Evolutionary conservation across 1,140 invertebrate species (phyloP).

Genomic region (Drosophila arizonae): DNA sequence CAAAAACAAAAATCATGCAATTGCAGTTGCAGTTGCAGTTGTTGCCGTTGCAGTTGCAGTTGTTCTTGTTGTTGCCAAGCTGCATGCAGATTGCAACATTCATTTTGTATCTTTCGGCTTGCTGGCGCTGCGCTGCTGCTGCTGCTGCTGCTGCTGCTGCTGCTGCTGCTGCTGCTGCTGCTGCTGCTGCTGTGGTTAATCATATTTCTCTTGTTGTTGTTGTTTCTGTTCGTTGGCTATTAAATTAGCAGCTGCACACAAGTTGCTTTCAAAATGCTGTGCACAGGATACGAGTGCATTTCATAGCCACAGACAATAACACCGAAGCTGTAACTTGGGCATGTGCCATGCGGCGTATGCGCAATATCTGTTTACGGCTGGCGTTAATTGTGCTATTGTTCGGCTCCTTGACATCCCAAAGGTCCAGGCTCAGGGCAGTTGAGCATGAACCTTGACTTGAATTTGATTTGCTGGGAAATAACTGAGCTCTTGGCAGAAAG

Average conservation of each 20-base stretch:
- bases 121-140: neutral
- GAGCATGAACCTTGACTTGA: neutral
- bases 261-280: conserved; percentile 34
- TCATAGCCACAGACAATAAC: neutral
- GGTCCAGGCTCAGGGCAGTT: neutral
- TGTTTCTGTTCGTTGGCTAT: conserved; percentile 1
- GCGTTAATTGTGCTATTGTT: neutral
- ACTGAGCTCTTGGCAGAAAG: no score
- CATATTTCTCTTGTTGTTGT: conserved; percentile 55
- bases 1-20: conserved; percentile 62
- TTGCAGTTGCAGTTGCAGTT: conserved; percentile 15
- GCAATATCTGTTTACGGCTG: conserved; percentile 27
- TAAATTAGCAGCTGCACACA: conserved; percentile 67
- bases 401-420: conserved; percentile 1
- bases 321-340: neutral
- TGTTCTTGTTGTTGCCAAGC: conserved; percentile 40
- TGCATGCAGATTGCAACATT: conserved; percentile 69
- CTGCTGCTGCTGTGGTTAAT: conserved; percentile 58
- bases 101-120: conserved; percentile 55
- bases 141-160: conserved; percentile 34
- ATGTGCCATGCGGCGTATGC: conserved; percentile 32
- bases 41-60: conserved; percentile 18
- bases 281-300: conserved; percentile 42
- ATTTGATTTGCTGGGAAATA: neutral
- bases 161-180: conserved; percentile 33